A percentile compares a stretch with the other conserved stretches of the same genome.
These are phyloP conservation scores for Poeciliopsis prolifica DNA, from an alignment of 2,113 vertebrate species.

Conservation along the genomic window DNA sequence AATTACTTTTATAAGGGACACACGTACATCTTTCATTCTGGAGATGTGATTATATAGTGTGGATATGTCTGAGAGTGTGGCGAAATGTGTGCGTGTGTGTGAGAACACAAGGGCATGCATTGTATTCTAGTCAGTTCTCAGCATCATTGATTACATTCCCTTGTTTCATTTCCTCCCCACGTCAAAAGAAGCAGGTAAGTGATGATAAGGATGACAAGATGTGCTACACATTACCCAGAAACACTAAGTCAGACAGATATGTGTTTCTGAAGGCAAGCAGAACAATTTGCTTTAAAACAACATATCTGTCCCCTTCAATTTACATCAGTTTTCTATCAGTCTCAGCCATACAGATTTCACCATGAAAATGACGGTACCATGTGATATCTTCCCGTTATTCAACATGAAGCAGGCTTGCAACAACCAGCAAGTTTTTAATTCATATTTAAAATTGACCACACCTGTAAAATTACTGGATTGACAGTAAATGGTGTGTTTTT, in stretches of 20 bases:
- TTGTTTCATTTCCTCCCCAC: constrained; percentile 52
- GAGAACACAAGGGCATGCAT: constrained; percentile 24
- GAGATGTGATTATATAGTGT: constrained; percentile 50
- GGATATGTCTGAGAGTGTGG: constrained; percentile 17
- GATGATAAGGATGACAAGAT: constrained; percentile 45
- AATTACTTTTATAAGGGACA: constrained; percentile 69
- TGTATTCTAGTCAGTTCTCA: constrained; percentile 47
- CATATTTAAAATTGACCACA: constrained; percentile 6
- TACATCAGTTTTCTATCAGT: not conserved
- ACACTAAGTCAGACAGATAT: constrained; percentile 1
- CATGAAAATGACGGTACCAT: not conserved
- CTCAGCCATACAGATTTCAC: not conserved
- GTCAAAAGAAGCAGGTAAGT: constrained; percentile 50
- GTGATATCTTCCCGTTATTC: not conserved
- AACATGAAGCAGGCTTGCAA: constrained; percentile 5
- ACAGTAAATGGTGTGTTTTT: not conserved
- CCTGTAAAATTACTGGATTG: not conserved
- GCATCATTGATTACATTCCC: constrained; percentile 46
- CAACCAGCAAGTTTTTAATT: not conserved
- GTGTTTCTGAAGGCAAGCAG: not conserved
- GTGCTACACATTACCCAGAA: constrained; percentile 15
- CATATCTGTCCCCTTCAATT: constrained; percentile 3
- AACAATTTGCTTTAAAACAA: constrained; percentile 6
- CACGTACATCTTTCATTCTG: constrained; percentile 59
- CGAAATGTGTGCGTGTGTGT: not conserved